Evolutionary conservation across 2,113 vertebrate genomes (phyloP).

Genomic region (Albula glossodonta): DNA sequence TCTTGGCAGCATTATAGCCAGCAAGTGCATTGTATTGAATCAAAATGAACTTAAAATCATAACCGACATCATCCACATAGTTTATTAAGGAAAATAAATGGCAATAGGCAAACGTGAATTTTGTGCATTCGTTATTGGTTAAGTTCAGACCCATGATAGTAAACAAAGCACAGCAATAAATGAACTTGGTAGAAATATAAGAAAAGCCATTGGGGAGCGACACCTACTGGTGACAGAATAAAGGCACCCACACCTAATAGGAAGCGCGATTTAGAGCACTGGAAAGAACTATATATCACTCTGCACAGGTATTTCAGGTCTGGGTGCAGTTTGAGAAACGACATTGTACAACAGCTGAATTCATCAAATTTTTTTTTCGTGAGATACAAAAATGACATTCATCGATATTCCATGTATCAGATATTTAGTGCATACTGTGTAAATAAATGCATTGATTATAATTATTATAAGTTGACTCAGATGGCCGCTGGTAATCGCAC

Average conservation of each 20-base stretch:
- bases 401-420: too few species aligned
- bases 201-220: neutral
- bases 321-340: too few species aligned
- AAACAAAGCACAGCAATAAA: neutral
- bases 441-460: too few species aligned
- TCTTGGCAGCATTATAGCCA: neutral
- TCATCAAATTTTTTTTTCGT: too few species aligned
- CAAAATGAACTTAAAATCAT: neutral
- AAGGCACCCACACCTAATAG: neutral
- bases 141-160: neutral
- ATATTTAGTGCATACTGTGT: too few species aligned
- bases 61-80: neutral
- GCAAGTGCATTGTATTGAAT: neutral
- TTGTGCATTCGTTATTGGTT: neutral
- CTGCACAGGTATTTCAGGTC: too few species aligned
- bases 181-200: neutral
- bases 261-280: neutral
- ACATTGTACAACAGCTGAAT: too few species aligned
- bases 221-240: neutral
- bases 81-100: neutral
- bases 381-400: too few species aligned
- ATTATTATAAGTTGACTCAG: too few species aligned
- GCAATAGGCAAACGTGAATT: neutral
- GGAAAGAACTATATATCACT: too few species aligned
- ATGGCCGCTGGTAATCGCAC: too few species aligned